Evolutionary conservation across 2,888 invertebrate species (phyloP).

Genomic region (Agrotis ipsilon): DNA sequence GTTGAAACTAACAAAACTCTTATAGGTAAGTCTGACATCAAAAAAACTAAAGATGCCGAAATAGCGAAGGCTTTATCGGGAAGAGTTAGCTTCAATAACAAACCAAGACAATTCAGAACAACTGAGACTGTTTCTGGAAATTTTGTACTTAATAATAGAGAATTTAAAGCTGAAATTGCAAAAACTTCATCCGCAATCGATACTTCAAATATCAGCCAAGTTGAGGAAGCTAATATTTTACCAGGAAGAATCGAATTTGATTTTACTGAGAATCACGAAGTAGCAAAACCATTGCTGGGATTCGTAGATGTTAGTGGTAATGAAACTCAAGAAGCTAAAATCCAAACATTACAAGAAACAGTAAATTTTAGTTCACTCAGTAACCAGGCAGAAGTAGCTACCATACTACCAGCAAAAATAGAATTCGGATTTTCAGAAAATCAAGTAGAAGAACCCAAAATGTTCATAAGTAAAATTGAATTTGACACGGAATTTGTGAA

Average conservation of each 20-base stretch:
- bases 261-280: constrained; percentile 15
- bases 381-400: constrained; percentile 27
- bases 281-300: neutral
- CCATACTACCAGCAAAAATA: constrained; percentile 18
- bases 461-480: constrained; percentile 14
- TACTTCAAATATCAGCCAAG: neutral
- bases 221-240: neutral
- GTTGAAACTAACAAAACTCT: constrained; percentile 53
- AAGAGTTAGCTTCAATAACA: constrained; percentile 27
- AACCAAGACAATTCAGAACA: constrained; percentile 13
- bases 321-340: constrained; percentile 8
- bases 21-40: constrained; percentile 28
- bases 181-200: constrained; percentile 4
- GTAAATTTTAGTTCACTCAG: constrained; percentile 23
- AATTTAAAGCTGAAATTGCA: constrained; percentile 21
- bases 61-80: constrained; percentile 29
- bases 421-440: constrained; percentile 1
- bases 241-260: constrained; percentile 24
- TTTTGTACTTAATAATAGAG: neutral
- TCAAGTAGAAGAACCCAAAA: constrained; percentile 4
- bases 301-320: neutral
- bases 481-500: constrained; percentile 8
- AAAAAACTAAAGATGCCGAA: constrained; percentile 40
- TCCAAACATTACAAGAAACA: constrained; percentile 5
- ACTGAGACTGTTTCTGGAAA: constrained; percentile 9